phyloP scores from a whole-genome alignment of 2,888 invertebrate species.

The Iphiclides podalirius region DNA sequence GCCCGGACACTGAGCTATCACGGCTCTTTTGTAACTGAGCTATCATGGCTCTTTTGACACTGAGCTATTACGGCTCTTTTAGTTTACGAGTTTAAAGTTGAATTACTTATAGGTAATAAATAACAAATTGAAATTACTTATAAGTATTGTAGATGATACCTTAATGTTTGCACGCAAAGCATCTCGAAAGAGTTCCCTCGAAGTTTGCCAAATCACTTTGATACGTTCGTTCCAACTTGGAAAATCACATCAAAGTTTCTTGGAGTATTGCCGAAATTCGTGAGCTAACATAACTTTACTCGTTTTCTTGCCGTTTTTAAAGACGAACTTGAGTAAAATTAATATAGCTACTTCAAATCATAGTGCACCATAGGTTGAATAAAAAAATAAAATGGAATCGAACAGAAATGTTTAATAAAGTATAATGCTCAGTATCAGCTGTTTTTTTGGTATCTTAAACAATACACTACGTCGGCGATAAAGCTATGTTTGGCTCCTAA shows the following conservation, averaged over 20 bases:
- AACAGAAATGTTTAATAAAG: too few relatives aligned
- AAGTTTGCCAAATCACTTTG: constrained; percentile 73
- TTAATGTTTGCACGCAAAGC: constrained; percentile 40
- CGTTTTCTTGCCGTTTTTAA: constrained; percentile 48
- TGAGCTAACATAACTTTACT: constrained; percentile 52
- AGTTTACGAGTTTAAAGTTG: too few relatives aligned
- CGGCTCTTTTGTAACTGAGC: too few relatives aligned
- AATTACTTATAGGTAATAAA: too few relatives aligned
- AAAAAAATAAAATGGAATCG: too few relatives aligned
- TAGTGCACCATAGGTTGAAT: too few relatives aligned
- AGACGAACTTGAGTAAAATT: constrained; percentile 45
- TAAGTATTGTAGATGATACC: constrained; percentile 25
- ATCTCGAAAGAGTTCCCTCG: constrained; percentile 53
- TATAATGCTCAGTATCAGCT: too few relatives aligned
- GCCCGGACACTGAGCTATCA: too few relatives aligned
- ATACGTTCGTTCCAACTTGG: constrained; percentile 56
- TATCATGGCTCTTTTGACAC: too few relatives aligned
- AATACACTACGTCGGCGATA: background rate
- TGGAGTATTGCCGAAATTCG: constrained; percentile 65
- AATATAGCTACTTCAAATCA: constrained; percentile 34
- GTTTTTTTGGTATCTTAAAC: too few relatives aligned
- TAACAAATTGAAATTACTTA: constrained; percentile 7
- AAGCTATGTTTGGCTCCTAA: background rate
- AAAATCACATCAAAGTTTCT: constrained; percentile 61
- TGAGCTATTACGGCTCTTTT: too few relatives aligned